phyloP scores from a whole-genome alignment of 2,797 vertebrate genomes.

The Microctenopoma steveboyesi region DNA sequence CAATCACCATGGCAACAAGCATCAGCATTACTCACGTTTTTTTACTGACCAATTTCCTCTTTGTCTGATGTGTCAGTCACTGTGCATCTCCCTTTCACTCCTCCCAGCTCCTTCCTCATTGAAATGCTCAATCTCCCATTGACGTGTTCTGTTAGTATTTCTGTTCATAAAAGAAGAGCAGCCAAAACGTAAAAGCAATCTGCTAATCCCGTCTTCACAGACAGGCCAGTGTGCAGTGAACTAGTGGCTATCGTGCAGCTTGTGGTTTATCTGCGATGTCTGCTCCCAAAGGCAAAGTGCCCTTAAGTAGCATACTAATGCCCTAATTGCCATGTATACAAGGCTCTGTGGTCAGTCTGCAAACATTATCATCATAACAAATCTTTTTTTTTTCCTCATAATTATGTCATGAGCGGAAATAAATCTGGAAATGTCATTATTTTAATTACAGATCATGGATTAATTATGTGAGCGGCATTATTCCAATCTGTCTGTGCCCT shows the following conservation, averaged over 20 bases:
- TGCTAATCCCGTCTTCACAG: conserved; percentile 1
- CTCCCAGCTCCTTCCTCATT: conserved; percentile 2
- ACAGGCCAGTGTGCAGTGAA: conserved; percentile 5
- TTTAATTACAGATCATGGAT: not conserved
- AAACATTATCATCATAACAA: conserved; percentile 3
- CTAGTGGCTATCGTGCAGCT: conserved; percentile 2
- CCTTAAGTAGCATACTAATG: conserved; percentile 39
- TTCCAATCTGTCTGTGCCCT: not conserved
- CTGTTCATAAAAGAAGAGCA: not conserved
- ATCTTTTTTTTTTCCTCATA: not conserved
- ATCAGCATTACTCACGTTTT: conserved; percentile 67
- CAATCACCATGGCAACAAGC: conserved; percentile 79
- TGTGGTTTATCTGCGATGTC: conserved; percentile 30
- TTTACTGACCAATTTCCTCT: conserved; percentile 75
- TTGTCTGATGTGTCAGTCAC: conserved; percentile 67
- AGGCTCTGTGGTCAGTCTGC: conserved; percentile 27
- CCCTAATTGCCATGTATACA: conserved; percentile 18
- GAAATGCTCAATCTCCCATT: conserved; percentile 13
- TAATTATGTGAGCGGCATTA: not conserved
- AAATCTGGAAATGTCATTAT: not conserved
- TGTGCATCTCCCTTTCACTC: conserved; percentile 21
- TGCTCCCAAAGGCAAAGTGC: conserved; percentile 26
- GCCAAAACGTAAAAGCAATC: conserved; percentile 2
- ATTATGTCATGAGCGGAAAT: not conserved
- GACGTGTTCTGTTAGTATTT: not conserved